Evolutionary conservation across 2,113 vertebrate genomes (phyloP), one percentile per base, ranked within the genome.

Genomic region (Alces alces): DNA sequence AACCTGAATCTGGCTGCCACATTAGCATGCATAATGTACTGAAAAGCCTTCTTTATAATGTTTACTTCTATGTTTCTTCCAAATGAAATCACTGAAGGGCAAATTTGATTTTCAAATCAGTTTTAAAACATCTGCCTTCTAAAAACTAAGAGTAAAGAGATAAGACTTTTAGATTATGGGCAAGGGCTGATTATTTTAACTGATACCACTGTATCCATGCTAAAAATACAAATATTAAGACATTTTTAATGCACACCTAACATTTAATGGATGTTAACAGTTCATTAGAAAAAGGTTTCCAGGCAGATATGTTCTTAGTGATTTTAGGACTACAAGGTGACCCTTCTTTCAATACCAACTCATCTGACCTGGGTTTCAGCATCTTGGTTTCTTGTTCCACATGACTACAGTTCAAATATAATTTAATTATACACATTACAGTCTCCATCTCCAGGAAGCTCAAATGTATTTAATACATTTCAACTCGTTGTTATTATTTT

Each of bases 71-170:
- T 96, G 95, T 98, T 98, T 97, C 98, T 98, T 98, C 97, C 93
- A 98, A 98, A 97, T 97, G 97, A 98, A 98, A 98, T 98, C 97
- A 97, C 97, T 97, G 98, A 98, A 98, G 98, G 98, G 98, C 97
- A 98, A 97, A 98, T 98, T 95, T 98, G 98, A 98, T 98, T 98
- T 98, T 98, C 97, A 98, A 98, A 98, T 98, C 97, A 98, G 97
- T 96, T 98, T 98, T 97, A 98, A 98, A 98, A 98, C 98, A 98
- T 98, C 97, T 98, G 98, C 94, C 97, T 98, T 97, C 97, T 96
- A 97, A 98, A 98, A 97, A 96, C 95, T 97, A 97, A 96, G 94
- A 97, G 89, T 66, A 96, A 92, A 97, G 89, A 96, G 96, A 98
- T 97, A 97, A 98, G 89, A 57, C 94, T 97, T 97, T 97, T 94